Evolutionary conservation across 2,113 vertebrate species (phyloP).

Genomic region (Vireo altiloquus): DNA sequence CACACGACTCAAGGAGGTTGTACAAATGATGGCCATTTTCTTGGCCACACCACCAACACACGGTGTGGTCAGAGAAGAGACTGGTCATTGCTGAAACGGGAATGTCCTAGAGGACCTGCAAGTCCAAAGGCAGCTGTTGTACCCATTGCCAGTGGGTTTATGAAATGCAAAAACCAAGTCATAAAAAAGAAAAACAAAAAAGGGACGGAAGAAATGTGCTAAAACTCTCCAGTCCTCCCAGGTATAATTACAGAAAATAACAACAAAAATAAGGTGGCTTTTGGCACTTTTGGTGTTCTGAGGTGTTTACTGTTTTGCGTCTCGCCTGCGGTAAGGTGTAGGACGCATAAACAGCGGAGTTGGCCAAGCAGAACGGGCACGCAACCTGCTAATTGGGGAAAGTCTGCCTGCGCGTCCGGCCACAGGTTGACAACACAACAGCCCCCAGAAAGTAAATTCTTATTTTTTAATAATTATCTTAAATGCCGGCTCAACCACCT

Average conservation of each 20-base stretch:
- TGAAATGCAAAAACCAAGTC: background rate
- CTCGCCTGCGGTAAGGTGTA: background rate
- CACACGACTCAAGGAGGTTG: rapidly evolving
- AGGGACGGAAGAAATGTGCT: background rate
- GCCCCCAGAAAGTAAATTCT: background rate
- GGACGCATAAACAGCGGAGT: background rate
- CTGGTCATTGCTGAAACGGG: background rate
- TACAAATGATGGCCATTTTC: rapidly evolving
- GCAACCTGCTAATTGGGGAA: background rate
- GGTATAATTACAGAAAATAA: conserved; percentile 52
- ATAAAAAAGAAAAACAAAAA: background rate
- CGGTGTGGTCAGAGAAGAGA: background rate
- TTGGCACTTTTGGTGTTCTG: background rate
- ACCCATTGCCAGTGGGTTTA: background rate
- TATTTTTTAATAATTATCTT: background rate
- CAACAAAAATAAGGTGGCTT: conserved; percentile 31
- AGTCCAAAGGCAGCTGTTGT: background rate
- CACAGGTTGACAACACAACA: background rate
- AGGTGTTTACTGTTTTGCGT: conserved; percentile 19
- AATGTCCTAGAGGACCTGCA: background rate
- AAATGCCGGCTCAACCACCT: background rate
- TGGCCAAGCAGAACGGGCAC: background rate
- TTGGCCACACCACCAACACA: background rate
- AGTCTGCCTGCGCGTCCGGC: background rate
- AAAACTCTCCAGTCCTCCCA: background rate